phyloP scores from a whole-genome alignment of 2,113 vertebrate species.

The Ursus arctos region DNA sequence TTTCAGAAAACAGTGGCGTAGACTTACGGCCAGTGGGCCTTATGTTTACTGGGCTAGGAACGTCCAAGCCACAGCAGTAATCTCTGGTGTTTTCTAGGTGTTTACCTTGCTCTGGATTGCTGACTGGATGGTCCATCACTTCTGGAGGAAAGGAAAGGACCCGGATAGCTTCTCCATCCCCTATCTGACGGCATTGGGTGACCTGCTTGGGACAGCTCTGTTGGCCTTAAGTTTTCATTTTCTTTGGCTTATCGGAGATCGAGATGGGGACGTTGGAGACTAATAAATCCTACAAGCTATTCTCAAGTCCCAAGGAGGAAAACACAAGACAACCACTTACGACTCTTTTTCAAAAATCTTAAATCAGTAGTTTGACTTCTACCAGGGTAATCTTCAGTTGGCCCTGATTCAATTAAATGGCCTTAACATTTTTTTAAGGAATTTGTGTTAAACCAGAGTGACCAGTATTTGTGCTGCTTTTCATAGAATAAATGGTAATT shows the following conservation, averaged over 20 bases:
- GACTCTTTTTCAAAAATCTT: conserved; percentile 68
- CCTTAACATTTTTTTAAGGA: conserved; percentile 84
- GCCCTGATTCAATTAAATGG: conserved; percentile 77
- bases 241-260: conserved; percentile 97
- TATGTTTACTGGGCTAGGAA: accelerated
- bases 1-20: not conserved
- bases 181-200: conserved; percentile 96
- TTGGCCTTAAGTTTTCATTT: conserved; percentile 97
- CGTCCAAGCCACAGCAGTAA: not conserved
- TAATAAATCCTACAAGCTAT: conserved; percentile 79
- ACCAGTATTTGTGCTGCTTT: conserved; percentile 77
- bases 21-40: not conserved
- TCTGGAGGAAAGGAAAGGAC: conserved; percentile 98
- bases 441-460: conserved; percentile 64
- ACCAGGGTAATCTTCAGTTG: conserved; percentile 66
- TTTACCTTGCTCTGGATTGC: conserved; percentile 94
- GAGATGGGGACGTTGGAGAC: conserved; percentile 97
- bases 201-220: conserved; percentile 96
- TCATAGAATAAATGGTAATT: conserved; percentile 72
- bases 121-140: conserved; percentile 98
- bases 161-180: conserved; percentile 98
- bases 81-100: conserved; percentile 88
- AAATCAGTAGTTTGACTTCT: conserved; percentile 54
- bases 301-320: conserved; percentile 49
- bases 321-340: not conserved